Percentiles rank a stretch among this genome's conserved stretches.
Conservation (phyloP, 2,113 vertebrate genomes). For the Takifugu bimaculatus region DNA sequence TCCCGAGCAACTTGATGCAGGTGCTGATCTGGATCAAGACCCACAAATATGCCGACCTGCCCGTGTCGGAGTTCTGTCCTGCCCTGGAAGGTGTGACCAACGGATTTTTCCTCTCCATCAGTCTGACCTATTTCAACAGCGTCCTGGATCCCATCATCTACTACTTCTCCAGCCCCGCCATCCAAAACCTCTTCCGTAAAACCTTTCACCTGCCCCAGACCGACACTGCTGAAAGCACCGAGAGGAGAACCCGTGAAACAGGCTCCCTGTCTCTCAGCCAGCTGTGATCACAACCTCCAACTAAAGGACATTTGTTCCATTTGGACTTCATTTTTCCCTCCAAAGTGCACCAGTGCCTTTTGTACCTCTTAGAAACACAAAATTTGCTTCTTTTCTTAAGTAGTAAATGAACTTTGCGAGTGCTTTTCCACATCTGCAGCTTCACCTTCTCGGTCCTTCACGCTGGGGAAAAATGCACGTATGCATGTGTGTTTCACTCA, state of each 20-base stretch:
- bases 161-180: slow-evolving; percentile 68
- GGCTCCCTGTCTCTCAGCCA: slow-evolving; percentile 50
- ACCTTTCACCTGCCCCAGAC: slow-evolving; percentile 24
- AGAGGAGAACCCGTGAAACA: slow-evolving; percentile 41
- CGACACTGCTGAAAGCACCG: not conserved
- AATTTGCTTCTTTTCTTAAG: no score
- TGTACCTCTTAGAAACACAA: not conserved
- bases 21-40: slow-evolving; percentile 65
- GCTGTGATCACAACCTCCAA: slow-evolving; percentile 19
- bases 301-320: not conserved
- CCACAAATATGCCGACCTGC: accelerated
- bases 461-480: no score
- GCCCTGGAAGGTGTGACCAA: slow-evolving; percentile 27
- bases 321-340: not conserved
- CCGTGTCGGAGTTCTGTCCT: slow-evolving; percentile 12
- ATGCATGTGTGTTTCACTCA: no score
- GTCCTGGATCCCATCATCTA: slow-evolving; percentile 68
- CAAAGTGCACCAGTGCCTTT: not conserved
- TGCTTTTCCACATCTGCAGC: no score
- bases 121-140: slow-evolving; percentile 72
- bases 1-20: slow-evolving; percentile 64
- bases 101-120: slow-evolving; percentile 59
- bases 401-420: no score
- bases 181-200: slow-evolving; percentile 55
- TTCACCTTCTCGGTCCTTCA: no score